A percentile compares a stretch with the other conserved stretches of the same genome.
Evolutionary conservation across 2,888 invertebrate genomes (phyloP).

Genomic region (Sipha maydis): DNA sequence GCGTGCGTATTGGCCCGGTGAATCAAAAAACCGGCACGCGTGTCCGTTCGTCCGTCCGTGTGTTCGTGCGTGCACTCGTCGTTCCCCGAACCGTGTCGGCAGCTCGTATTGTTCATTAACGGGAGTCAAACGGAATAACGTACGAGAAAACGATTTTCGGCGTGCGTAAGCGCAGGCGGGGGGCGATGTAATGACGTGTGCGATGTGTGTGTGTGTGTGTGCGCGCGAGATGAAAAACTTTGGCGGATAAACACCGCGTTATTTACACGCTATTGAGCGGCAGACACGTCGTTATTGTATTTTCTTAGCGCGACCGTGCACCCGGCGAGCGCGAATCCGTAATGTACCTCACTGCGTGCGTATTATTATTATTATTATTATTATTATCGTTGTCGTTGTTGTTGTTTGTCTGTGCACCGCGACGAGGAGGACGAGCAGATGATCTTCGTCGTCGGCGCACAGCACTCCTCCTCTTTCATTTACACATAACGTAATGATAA

Average conservation of each 20-base stretch:
- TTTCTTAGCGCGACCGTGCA: slow-evolving; percentile 6
- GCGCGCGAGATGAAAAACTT: not conserved
- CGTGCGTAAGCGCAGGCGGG: not conserved
- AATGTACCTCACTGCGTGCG: not conserved
- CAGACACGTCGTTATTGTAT: slow-evolving; percentile 25
- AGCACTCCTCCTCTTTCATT: slow-evolving; percentile 20
- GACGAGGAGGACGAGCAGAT: not conserved
- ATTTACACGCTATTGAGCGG: slow-evolving; percentile 49
- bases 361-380: not conserved
- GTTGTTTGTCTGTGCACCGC: not conserved
- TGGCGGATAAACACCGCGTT: slow-evolving; percentile 41
- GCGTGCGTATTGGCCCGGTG: not conserved
- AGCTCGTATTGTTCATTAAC: not conserved
- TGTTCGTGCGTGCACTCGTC: not conserved
- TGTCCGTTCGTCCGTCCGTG: not conserved
- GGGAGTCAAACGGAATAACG: not conserved
- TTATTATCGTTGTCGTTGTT: not conserved
- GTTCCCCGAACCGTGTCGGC: not conserved
- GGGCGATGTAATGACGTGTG: not conserved
- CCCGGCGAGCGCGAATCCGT: slow-evolving; percentile 39
- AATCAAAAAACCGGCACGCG: not conserved
- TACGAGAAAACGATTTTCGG: slow-evolving; percentile 14
- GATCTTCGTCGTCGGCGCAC: not conserved
- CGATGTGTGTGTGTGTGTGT: not conserved
- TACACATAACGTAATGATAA: not conserved